Percentiles rank a stretch among this genome's conserved stretches.
Evolutionary conservation across 2,888 invertebrate genomes (phyloP).

Genomic region (Hesperia comma): DNA sequence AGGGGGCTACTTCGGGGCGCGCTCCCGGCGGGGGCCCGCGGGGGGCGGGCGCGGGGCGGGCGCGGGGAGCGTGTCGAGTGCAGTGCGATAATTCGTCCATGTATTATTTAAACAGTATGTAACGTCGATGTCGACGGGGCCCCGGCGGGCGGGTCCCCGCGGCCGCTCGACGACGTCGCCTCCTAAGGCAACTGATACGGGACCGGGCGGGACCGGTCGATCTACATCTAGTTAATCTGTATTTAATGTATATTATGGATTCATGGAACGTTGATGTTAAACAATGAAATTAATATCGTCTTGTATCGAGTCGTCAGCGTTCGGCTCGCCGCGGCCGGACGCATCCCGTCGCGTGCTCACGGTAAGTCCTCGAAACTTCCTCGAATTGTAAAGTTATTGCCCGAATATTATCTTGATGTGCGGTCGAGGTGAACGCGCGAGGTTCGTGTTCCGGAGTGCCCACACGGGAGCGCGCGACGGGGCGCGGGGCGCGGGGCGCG

Average conservation of each 20-base stretch:
- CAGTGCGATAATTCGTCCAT: constrained; percentile 7
- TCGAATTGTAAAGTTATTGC: background rate
- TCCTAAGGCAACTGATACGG: too few relatives aligned
- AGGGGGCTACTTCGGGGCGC: too few relatives aligned
- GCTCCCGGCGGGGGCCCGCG: too few relatives aligned
- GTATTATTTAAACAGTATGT: constrained; percentile 2
- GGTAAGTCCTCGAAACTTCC: background rate
- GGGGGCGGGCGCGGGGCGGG: too few relatives aligned
- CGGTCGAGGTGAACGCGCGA: background rate
- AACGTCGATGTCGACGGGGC: background rate
- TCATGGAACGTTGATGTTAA: background rate
- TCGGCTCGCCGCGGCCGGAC: too few relatives aligned
- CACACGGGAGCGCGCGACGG: too few relatives aligned
- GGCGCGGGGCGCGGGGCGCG: too few relatives aligned
- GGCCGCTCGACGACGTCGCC: background rate
- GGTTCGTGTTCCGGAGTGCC: background rate
- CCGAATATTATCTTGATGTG: too few relatives aligned
- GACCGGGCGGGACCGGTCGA: too few relatives aligned
- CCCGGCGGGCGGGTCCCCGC: too few relatives aligned
- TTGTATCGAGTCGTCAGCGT: background rate
- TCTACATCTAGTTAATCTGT: background rate
- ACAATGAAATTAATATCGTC: background rate
- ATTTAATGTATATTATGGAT: constrained; percentile 2
- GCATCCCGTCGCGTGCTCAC: background rate
- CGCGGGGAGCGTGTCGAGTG: background rate